phyloP scores from a whole-genome alignment of 2,888 invertebrate genomes.

The Drosophila lutescens region DNA sequence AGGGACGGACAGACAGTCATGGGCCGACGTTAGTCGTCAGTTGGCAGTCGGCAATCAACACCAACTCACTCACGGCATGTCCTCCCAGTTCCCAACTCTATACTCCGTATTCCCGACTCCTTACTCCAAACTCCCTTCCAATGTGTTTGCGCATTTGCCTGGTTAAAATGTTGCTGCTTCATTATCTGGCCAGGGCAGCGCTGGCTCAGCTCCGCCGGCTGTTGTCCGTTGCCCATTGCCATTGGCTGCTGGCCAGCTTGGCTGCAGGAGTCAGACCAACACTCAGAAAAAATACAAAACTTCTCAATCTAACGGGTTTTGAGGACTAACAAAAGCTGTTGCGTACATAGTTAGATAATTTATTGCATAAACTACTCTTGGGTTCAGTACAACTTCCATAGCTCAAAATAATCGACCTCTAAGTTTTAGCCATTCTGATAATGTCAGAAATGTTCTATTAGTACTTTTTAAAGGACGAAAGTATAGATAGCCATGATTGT shows the following conservation, averaged over 20 bases:
- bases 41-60: slow-evolving; percentile 64
- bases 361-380: too few species aligned
- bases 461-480: too few species aligned
- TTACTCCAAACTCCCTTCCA: slow-evolving; percentile 2
- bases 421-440: too few species aligned
- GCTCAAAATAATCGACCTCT: too few species aligned
- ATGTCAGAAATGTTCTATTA: too few species aligned
- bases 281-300: neutral
- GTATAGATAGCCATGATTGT: too few species aligned
- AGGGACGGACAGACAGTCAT: slow-evolving; percentile 16
- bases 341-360: too few species aligned
- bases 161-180: slow-evolving; percentile 78
- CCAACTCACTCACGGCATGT: slow-evolving; percentile 31
- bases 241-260: slow-evolving; percentile 31
- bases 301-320: neutral
- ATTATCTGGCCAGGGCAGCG: slow-evolving; percentile 64
- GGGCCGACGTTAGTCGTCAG: slow-evolving; percentile 36
- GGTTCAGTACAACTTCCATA: too few species aligned
- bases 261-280: slow-evolving; percentile 25
- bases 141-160: slow-evolving; percentile 70
- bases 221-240: slow-evolving; percentile 23
- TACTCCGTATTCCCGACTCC: too few species aligned
- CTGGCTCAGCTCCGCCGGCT: slow-evolving; percentile 31
- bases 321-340: too few species aligned
- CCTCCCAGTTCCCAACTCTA: neutral